Evolutionary conservation across 2,113 vertebrate genomes (phyloP).

Genomic region (Crotalus viridis): DNA sequence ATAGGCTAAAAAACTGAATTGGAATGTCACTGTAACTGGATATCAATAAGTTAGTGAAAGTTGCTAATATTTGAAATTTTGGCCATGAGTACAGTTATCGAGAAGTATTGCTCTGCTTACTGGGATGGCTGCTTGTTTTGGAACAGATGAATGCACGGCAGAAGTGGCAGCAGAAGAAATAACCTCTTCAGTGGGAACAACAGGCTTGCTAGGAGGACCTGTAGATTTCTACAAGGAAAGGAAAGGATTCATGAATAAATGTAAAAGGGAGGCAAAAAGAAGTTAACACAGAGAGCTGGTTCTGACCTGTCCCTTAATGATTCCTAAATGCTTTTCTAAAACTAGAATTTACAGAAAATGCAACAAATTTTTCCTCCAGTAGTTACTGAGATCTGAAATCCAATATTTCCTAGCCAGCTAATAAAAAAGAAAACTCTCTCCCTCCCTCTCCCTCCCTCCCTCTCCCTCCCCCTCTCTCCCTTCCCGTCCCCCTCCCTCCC

Average conservation of each 20-base stretch:
- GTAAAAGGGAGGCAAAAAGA: neutral
- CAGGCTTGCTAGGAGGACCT: rapidly evolving
- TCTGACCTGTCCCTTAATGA: neutral
- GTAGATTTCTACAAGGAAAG: constrained; percentile 47
- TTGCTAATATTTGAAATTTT: neutral
- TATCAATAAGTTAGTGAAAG: neutral
- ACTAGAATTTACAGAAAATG: neutral
- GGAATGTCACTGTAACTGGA: neutral
- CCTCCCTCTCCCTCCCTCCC: neutral
- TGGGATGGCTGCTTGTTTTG: neutral
- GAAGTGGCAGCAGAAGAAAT: constrained; percentile 45
- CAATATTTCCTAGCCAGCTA: neutral
- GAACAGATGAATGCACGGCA: constrained; percentile 41
- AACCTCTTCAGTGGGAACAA: neutral
- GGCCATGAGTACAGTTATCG: neutral
- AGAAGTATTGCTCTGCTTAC: constrained; percentile 43
- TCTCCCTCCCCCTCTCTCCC: too few species aligned
- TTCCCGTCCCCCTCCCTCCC: neutral
- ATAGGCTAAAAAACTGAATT: neutral
- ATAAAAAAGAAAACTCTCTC: neutral
- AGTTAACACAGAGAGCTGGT: neutral
- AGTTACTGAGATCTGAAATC: neutral
- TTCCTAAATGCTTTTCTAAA: neutral
- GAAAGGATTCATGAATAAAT: neutral
- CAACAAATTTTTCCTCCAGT: neutral